Conservation (phyloP, 2,797 vertebrate species). For the Siniperca undulata region DNA sequence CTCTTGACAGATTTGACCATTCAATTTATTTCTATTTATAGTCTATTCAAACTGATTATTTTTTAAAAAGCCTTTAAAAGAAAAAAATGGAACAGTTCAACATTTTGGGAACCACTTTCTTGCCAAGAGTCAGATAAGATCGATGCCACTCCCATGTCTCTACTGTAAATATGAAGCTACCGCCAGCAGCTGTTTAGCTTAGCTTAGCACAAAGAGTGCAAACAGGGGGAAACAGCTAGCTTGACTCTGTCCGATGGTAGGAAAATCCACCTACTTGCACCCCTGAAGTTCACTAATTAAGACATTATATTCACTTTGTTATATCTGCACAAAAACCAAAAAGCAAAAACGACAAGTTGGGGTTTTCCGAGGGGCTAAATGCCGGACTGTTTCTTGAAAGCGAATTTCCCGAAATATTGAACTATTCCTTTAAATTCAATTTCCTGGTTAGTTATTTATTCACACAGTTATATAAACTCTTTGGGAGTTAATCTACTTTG, state of each 20-base stretch:
- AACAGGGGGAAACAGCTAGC: not conserved
- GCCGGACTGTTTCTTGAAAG: not conserved
- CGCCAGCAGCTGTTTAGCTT: not conserved
- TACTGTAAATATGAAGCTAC: not conserved
- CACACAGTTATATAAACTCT: not conserved
- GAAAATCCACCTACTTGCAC: no score
- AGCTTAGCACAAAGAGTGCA: conserved; percentile 1
- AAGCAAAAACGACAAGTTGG: not conserved
- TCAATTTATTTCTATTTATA: not conserved
- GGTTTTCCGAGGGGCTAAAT: no score
- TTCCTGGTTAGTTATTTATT: not conserved
- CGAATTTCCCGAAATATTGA: not conserved
- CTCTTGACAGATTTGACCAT: not conserved
- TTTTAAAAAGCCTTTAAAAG: no score
- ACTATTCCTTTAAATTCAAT: not conserved
- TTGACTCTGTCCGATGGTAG: not conserved
- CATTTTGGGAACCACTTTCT: not conserved
- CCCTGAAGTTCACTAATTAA: not conserved
- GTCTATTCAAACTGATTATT: not conserved
- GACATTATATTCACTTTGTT: not conserved
- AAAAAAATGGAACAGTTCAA: not conserved
- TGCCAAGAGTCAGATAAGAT: not conserved
- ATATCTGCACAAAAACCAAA: not conserved
- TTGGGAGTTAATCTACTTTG: not conserved
- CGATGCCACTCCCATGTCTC: not conserved